Evolutionary conservation across 2,113 vertebrate species (phyloP), one percentile per base, ranked within the genome.

Genomic region (Cyanoderma ruficeps): DNA sequence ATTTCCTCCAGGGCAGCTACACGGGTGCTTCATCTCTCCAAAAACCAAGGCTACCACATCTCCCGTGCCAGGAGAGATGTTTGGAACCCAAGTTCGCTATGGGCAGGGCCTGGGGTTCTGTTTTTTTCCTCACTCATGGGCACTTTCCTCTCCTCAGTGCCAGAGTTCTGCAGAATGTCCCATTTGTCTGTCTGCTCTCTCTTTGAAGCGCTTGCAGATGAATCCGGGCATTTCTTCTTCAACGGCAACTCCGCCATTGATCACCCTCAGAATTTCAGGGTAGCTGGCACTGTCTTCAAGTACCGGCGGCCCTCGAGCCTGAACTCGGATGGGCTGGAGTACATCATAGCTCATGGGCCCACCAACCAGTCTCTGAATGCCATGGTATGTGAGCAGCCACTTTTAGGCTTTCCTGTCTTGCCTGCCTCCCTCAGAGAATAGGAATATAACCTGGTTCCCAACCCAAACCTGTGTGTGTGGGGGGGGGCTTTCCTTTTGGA

Each of bases 201-300:
- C 63, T 97, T 37, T 81, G 50, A 87, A 99, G 99, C 99, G 22
- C 98, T 99, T 6, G 98, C 99, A 57, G 99, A 99, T 92, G 98
- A 99, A 96, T 97, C 97, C 0, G 99, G 99, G 13, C 94, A 97
- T 90, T 99, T 99, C 96, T 99, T 99, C 97, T 98, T 99, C 96
- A 99, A 99, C 4, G 99, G 99, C 39, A 98, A 99, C 96, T 98
- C 98, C 0, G 96, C 98, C 87, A 98, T 99, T 71, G 99, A 99
- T 97, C 98, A 99, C 39, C 98, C 99, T 31, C 98, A 98, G 82
- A 99, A 99, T 97, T 99, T 99, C 97, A 98, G 93, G 24, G 98
- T 99, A 77, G 99, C 98, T 30, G 99, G 98, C 90, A 99, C 99
- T 0, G 74, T 99, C 61, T 98, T 99, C 96, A 99, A 99, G 94